Evolutionary conservation across 2,113 vertebrate species (phyloP), one percentile per base, ranked within the genome.

Genomic region (Electrona antarctica): DNA sequence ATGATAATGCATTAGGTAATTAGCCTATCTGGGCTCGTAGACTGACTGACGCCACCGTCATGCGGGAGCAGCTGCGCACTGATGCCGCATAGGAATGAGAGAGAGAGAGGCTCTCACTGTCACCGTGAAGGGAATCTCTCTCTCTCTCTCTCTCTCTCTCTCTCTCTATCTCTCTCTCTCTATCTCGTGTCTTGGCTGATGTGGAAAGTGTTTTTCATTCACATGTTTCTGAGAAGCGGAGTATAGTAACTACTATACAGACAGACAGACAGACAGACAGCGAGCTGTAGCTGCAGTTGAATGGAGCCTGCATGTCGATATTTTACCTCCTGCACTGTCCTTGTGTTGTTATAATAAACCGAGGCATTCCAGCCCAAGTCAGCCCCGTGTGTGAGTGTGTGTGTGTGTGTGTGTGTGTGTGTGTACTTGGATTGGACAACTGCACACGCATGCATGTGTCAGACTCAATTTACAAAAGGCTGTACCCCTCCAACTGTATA

Each of bases 11-110:
- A 85, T 86, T 82, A 89, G 91, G 91, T 93, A 92, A 92, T 93
- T 92, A 91, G 91, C 75, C 90, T 92, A 92, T 93, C 92, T 89
- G 85, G 85, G 88, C 72, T 84, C 78, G 90, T 85, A 94, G 93
- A 93, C 93, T 87, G 77, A 33, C 80, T 80, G 93, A 93, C 93
- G 93, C 93, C 93, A 89, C 80, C 56, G 85, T 86, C 85, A 89
- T 90, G 86, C 87, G 74, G 79, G 81, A 65, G 58, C 63, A 41
- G 67, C 72, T 67, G 81, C 67, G 64, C 70, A 81, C 87, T 80
- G 87, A 86, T 87, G 81, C 87, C 67, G 89, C 84, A 73, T 56
- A 79, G 71, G 49, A 45, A 48, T 14, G 47, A 79, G 80, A 74
- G 33, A 74, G 33, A 2, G 54, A 60, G 73, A 41, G 33, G 79